Evolutionary conservation across 2,113 vertebrate genomes (phyloP), one percentile per base, ranked within the genome.

Genomic region (Porphyrio hochstetteri): DNA sequence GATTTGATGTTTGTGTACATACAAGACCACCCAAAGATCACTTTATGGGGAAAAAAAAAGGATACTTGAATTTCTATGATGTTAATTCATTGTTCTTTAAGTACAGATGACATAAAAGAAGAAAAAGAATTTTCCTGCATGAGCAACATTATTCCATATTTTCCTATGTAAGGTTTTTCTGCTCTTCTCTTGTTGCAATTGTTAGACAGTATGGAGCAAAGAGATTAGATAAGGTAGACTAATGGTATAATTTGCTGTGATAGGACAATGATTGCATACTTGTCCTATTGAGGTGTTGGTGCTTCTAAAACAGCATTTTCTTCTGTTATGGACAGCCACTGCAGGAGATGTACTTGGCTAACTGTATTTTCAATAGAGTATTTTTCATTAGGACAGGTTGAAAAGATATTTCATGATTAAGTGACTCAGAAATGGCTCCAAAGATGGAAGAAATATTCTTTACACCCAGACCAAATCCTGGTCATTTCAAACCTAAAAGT

Each of bases 191-290:
- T 20, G 76, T 77, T 94, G 57, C n/a, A 85, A 91, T 50, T 89
- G 59, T 92, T 78, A 93, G 83, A 44, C 63, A 86, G 70, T 84
- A 65, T 95, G 70, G 46, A 90, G 70, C 33, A 90, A 86, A 64
- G 60, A 95, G 65, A 96, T 92, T 90, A 92, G 76, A 85, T 92
- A 91, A 93, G 20, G 61, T 68, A 61, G 90, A 91, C 69, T 96
- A 96, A 92, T 79, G 61, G 65, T 59, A 91, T 92, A 92, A 93
- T 95, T 96, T 89, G 57, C 77, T 94, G 64, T 69, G 69, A 86
- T 84, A 86, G 72, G 72, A 92, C 82, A 82, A 57, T n/a, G 77
- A 94, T 68, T 92, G 63, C 74, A 72, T 76, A 93, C 65, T 91
- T 94, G 50, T 53, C 65, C 77, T 94, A 72, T 89, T 88, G 82